These are phyloP conservation scores for Oceanodroma leucorhoa DNA, from an alignment of 2,797 vertebrate genomes.

Conservation along the genomic window DNA sequence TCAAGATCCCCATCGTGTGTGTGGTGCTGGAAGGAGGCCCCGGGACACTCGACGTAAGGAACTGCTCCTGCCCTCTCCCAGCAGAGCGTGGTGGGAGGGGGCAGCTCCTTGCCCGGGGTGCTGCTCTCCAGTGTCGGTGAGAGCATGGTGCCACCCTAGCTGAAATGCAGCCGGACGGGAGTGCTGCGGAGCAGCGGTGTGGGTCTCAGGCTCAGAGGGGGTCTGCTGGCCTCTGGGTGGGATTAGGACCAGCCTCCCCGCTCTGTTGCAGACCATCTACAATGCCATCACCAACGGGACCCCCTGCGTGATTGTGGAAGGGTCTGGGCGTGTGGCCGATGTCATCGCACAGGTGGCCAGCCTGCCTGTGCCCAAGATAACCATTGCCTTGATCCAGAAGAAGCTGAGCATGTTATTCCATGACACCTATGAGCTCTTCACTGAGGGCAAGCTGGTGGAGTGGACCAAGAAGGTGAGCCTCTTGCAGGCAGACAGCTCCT, in stretches of 20 bases:
- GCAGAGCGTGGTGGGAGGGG: neutral
- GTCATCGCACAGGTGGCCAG: constrained; percentile 87
- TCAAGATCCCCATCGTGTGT: constrained; percentile 91
- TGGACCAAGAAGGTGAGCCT: constrained; percentile 92
- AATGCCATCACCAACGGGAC: constrained; percentile 87
- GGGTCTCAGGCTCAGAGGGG: neutral
- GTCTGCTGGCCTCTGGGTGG: neutral
- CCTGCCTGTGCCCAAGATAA: constrained; percentile 79
- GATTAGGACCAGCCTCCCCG: fast-evolving
- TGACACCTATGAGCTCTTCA: constrained; percentile 80
- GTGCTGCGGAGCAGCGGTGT: fast-evolving
- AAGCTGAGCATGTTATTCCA: constrained; percentile 83
- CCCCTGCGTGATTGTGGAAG: constrained; percentile 91
- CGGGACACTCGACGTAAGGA: constrained; percentile 82
- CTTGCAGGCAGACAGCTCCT: neutral
- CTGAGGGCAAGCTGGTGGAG: constrained; percentile 77
- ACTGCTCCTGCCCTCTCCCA: neutral
- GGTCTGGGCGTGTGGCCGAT: constrained; percentile 92
- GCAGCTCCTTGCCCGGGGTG: fast-evolving
- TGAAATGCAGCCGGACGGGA: neutral
- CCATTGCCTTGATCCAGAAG: constrained; percentile 79
- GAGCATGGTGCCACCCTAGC: fast-evolving
- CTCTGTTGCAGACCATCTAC: constrained; percentile 85
- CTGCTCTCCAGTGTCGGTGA: fast-evolving
- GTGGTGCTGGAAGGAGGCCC: constrained; percentile 92